These are phyloP conservation scores for Epizoanthus ramosus DNA, from an alignment of 92 coral and sea anemone species.

Conservation along the genomic window DNA sequence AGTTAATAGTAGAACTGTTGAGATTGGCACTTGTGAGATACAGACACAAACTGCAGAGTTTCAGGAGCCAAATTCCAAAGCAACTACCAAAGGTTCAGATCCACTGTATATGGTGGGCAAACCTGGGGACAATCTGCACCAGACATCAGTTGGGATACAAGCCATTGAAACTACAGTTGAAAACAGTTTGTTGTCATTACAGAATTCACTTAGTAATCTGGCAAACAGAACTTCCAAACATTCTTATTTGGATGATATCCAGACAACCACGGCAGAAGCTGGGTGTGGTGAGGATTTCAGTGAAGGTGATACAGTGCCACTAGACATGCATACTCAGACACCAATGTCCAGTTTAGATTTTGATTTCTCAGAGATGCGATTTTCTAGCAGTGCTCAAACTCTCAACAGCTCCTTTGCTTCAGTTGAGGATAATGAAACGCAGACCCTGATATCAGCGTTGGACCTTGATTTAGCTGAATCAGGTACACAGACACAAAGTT, in stretches of 20 bases:
- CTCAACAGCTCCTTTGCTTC: slow-evolving; percentile 58
- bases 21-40: slow-evolving; percentile 7
- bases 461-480: slow-evolving; percentile 88
- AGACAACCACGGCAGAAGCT: background rate
- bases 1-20: background rate
- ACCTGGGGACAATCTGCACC: background rate
- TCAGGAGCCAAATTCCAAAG: background rate
- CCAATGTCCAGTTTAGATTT: slow-evolving; percentile 53
- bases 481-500: slow-evolving; percentile 67
- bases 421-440: slow-evolving; percentile 95
- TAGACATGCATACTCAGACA: slow-evolving; percentile 71
- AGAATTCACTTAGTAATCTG: background rate
- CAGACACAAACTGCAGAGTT: slow-evolving; percentile 34
- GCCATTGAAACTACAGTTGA: background rate
- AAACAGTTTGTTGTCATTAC: background rate
- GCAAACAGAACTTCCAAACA: background rate
- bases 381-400: slow-evolving; percentile 72
- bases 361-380: slow-evolving; percentile 58
- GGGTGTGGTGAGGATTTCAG: slow-evolving; percentile 26
- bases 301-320: slow-evolving; percentile 41
- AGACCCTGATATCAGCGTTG: slow-evolving; percentile 82
- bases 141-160: background rate
- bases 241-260: background rate
- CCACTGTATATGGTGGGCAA: background rate
- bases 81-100: too few relatives aligned